Conservation (phyloP, 2,888 invertebrate genomes). For the Drosophila emarginata region DNA sequence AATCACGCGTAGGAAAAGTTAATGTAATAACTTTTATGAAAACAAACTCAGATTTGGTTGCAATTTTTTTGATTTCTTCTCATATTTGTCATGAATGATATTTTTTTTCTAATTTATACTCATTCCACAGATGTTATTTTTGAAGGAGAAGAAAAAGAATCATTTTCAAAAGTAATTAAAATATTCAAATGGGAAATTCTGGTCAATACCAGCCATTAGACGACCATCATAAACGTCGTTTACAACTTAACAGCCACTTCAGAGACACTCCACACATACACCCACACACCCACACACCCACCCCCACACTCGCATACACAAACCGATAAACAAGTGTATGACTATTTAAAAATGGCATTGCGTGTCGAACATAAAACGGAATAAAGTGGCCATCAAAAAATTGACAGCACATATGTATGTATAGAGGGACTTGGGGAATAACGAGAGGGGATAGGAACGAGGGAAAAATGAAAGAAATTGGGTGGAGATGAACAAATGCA, state of each 20-base stretch:
- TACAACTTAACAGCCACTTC: constrained; percentile 34
- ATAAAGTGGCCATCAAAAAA: constrained; percentile 66
- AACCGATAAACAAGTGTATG: constrained; percentile 40
- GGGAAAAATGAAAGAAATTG: background rate
- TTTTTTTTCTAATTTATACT: no score
- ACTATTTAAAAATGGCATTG: constrained; percentile 45
- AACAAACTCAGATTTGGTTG: no score
- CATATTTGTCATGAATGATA: no score
- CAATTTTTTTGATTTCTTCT: no score
- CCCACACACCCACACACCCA: background rate
- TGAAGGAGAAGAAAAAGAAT: no score
- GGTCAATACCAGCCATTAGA: background rate
- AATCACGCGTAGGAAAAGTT: no score
- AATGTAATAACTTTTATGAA: no score
- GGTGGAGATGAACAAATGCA: constrained; percentile 4
- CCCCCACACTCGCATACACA: background rate
- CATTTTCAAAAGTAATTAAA: constrained; percentile 4
- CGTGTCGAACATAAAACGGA: constrained; percentile 46
- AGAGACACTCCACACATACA: background rate
- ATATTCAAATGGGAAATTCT: background rate
- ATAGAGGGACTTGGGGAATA: constrained; percentile 10
- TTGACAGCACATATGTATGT: constrained; percentile 50
- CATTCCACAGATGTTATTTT: no score
- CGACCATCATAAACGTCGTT: constrained; percentile 6
- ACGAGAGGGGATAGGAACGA: background rate